These are phyloP conservation scores for Psammodynastes pulverulentus DNA, from an alignment of 2,113 vertebrate genomes.

Conservation along the genomic window DNA sequence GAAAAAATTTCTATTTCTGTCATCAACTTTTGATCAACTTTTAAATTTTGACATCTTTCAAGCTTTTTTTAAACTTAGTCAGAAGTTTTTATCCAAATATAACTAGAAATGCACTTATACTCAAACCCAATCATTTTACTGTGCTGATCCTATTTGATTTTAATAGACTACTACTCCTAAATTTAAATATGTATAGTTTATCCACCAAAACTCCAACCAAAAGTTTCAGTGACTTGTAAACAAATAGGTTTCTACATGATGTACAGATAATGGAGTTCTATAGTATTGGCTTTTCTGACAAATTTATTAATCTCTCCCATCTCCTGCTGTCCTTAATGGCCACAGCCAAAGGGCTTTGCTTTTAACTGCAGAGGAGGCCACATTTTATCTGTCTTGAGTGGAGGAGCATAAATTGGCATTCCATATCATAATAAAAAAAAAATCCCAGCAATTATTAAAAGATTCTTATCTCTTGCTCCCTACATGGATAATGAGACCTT, in stretches of 20 bases:
- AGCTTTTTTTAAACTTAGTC: not conserved
- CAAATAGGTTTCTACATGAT: constrained; percentile 50
- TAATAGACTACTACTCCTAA: constrained; percentile 2
- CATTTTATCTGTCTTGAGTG: constrained; percentile 65
- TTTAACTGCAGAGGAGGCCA: constrained; percentile 66
- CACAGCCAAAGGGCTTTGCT: constrained; percentile 56
- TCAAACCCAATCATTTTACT: not conserved
- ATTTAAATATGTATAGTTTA: constrained; percentile 40
- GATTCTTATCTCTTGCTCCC: constrained; percentile 84
- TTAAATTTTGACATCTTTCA: not conserved
- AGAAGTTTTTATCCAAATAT: constrained; percentile 19
- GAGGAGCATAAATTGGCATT: constrained; percentile 79
- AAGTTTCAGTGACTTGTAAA: constrained; percentile 46
- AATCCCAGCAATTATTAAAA: constrained; percentile 82
- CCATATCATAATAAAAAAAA: constrained; percentile 74
- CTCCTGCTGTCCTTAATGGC: constrained; percentile 72
- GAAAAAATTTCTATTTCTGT: not conserved
- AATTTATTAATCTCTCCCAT: constrained; percentile 66
- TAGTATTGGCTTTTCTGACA: constrained; percentile 62
- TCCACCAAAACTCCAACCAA: constrained; percentile 42
- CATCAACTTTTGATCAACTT: not conserved
- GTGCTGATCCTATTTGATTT: not conserved
- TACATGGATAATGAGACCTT: constrained; percentile 79
- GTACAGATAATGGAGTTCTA: constrained; percentile 57
- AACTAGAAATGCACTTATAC: not conserved